phyloP scores from a whole-genome alignment of 1,140 invertebrate genomes.

The Ceratina calcarata region DNA sequence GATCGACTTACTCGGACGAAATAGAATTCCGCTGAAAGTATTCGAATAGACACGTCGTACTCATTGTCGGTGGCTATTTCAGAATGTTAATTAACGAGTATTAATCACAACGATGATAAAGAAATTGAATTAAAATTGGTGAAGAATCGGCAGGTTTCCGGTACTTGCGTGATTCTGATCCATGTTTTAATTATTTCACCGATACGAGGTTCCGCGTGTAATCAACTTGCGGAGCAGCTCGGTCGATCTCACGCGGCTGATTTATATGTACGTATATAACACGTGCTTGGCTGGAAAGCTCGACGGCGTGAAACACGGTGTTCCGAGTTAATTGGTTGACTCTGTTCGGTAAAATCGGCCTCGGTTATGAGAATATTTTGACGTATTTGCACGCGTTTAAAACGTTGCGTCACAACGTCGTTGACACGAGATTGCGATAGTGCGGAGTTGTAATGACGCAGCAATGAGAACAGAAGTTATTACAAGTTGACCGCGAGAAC shows the following conservation, averaged over 20 bases:
- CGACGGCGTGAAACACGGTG: background rate
- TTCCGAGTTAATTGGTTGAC: constrained; percentile 9
- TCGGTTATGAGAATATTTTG: constrained; percentile 26
- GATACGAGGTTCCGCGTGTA: constrained; percentile 12
- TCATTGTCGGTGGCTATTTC: no score
- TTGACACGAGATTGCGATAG: background rate
- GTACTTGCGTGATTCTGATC: constrained; percentile 4
- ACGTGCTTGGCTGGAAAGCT: background rate
- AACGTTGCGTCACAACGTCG: constrained; percentile 5
- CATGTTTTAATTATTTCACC: constrained; percentile 30
- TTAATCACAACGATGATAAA: no score
- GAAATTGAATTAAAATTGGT: no score
- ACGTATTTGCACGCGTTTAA: constrained; percentile 1
- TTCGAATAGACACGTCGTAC: no score
- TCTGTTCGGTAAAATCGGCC: background rate
- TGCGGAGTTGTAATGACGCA: background rate
- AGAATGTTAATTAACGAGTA: no score
- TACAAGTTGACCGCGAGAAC: background rate
- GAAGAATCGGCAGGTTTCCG: background rate
- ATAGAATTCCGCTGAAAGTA: no score
- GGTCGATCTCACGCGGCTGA: constrained; percentile 21
- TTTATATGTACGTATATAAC: constrained; percentile 20
- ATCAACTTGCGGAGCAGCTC: background rate
- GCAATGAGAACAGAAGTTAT: background rate
- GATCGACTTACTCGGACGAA: no score